phyloP scores from a whole-genome alignment of 2,888 invertebrate species.

The Aquatica leii region DNA sequence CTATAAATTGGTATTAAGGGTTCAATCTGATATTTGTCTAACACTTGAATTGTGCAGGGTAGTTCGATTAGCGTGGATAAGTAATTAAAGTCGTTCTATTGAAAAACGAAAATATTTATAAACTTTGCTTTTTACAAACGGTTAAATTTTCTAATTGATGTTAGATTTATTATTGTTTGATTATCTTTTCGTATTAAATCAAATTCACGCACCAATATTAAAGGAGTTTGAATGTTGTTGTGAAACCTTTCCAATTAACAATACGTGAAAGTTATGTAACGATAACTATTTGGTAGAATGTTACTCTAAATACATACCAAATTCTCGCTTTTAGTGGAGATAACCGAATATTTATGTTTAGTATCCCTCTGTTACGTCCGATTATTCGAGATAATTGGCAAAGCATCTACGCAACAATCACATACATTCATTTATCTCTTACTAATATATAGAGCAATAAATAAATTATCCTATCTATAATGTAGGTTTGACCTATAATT shows the following conservation, averaged over 20 bases:
- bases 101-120: neutral
- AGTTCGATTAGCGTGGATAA: neutral
- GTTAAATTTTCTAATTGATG: too few relatives aligned
- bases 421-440: conserved; percentile 28
- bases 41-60: conserved; percentile 1
- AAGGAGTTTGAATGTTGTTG: neutral
- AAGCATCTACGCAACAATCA: conserved; percentile 28
- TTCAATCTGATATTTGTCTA: conserved; percentile 13
- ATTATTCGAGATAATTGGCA: conserved; percentile 32
- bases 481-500: conserved; percentile 1
- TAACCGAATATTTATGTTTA: conserved; percentile 29
- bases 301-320: conserved; percentile 15
- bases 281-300: conserved; percentile 22
- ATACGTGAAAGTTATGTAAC: conserved; percentile 17
- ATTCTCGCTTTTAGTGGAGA: conserved; percentile 30
- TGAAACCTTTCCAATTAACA: neutral
- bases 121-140: too few relatives aligned
- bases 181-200: too few relatives aligned
- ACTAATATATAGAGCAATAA: conserved; percentile 17
- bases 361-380: conserved; percentile 21
- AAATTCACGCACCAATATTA: neutral
- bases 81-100: conserved; percentile 2
- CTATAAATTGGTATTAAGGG: conserved; percentile 12
- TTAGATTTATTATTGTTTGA: too few relatives aligned
- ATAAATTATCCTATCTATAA: conserved; percentile 5